phyloP scores from a whole-genome alignment of 2,888 invertebrate species.

The Catocala fraxini region DNA sequence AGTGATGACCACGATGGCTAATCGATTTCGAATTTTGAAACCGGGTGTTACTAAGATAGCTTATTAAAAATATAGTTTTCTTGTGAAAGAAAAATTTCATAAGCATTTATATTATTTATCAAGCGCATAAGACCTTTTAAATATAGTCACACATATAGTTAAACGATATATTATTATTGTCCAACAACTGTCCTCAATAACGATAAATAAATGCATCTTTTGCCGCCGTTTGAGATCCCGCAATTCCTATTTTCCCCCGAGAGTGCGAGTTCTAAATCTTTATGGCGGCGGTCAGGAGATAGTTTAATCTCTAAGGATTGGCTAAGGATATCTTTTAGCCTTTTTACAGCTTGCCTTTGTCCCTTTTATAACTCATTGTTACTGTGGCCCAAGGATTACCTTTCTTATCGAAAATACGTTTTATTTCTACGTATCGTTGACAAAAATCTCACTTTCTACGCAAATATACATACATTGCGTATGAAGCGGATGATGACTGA shows the following conservation, averaged over 20 bases:
- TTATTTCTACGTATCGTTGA: not conserved
- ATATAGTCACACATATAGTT: too few relatives aligned
- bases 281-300: not conserved
- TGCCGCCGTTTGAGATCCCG: not conserved
- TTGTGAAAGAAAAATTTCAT: too few relatives aligned
- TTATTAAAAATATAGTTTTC: too few relatives aligned
- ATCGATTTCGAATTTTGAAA: too few relatives aligned
- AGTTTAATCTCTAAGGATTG: constrained; percentile 8
- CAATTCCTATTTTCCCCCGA: not conserved
- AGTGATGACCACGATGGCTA: too few relatives aligned
- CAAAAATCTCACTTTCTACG: too few relatives aligned
- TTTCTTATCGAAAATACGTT: constrained; percentile 5
- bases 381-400: not conserved
- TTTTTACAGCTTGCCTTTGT: constrained; percentile 11
- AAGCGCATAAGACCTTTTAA: too few relatives aligned
- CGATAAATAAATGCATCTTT: not conserved
- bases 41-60: too few relatives aligned
- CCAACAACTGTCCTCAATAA: not conserved
- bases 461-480: too few relatives aligned
- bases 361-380: constrained; percentile 7
- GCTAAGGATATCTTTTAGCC: constrained; percentile 6
- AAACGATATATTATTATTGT: too few relatives aligned
- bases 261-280: constrained; percentile 1
- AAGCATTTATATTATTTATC: too few relatives aligned
- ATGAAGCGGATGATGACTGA: too few relatives aligned